Base-by-base conservation (phyloP, 2,797 vertebrate genomes). In the Sebastes elongatus region DNA sequence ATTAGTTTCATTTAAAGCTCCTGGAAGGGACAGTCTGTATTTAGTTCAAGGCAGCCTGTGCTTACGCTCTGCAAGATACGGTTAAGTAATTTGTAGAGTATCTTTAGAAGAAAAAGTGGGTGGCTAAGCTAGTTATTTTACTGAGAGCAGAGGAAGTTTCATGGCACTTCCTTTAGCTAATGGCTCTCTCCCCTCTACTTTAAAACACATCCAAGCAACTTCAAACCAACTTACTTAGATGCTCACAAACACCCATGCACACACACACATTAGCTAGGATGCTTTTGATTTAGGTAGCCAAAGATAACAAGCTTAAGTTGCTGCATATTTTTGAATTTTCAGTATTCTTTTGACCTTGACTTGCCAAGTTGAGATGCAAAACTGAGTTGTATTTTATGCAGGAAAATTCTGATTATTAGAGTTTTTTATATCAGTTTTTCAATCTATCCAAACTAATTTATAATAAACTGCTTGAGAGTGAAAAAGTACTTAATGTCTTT, bases 51-150 rank as follows among this genome's bases (percentile, higher is more conserved):
- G 68, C 49, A 78, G 74, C 80, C 78, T 38, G 35, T 74, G 73
- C 73, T 85, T 70, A 78, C 5, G 14, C 62, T 74, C 69, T 61
- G 33, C 33, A 81, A 72, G 78, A 82, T 65, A 32, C 68, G n/a
- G 59, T 80, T 86, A 76, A 81, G 77, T 87, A 16, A 70, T 90
- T 87, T 89, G 85, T 83, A 62, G 28, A 62, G 66, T 57, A 63
- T 67, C 71, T 83, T 69, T 30, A 80, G 57, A 81, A 74, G 49
- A 64, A 66, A 18, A 82, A 69, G 73, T 66, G 57, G 71, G 55
- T 64, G 66, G 71, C 72, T n/a, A 23, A 78, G 38, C 71, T 72
- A 38, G 65, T 75, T 82, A 73, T 90, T 89, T 82, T 62, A 81
- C 74, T 53, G 22, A 69, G 63, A 76, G 61, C 2, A 1, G 46